A percentile compares a stretch with the other conserved stretches of the same genome.
These are phyloP conservation scores for Protonemura montana DNA, from an alignment of 2,888 invertebrate species.

Conservation along the genomic window DNA sequence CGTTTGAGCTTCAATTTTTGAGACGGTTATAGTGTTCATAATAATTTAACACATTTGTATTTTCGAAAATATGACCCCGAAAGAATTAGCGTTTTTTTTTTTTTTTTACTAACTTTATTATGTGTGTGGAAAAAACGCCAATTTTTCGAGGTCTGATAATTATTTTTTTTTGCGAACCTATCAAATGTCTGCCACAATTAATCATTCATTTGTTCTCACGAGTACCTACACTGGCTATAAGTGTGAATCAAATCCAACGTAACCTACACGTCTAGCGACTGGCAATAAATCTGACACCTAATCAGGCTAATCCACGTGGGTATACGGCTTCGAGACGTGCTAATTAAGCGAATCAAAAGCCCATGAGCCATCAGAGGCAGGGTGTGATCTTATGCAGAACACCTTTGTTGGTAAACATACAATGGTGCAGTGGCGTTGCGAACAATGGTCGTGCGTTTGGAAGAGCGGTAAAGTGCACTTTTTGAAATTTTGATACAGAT, in stretches of 20 bases:
- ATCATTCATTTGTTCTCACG: neutral
- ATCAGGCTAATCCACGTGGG: neutral
- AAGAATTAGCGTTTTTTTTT: too few relatives aligned
- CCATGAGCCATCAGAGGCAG: neutral
- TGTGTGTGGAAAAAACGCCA: too few relatives aligned
- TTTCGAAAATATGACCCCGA: too few relatives aligned
- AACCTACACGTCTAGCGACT: neutral
- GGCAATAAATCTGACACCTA: constrained; percentile 1
- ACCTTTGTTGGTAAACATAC: neutral
- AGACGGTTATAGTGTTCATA: too few relatives aligned
- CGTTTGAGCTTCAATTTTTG: too few relatives aligned
- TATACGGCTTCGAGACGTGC: neutral
- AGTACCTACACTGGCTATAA: neutral
- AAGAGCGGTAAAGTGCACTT: too few relatives aligned
- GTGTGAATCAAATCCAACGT: neutral
- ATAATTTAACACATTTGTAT: too few relatives aligned
- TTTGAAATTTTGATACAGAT: too few relatives aligned
- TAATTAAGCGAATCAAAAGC: neutral
- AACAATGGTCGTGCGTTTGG: too few relatives aligned
- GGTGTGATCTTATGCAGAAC: neutral
- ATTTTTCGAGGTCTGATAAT: too few relatives aligned
- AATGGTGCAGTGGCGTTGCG: too few relatives aligned
- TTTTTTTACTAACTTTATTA: too few relatives aligned
- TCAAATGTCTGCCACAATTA: neutral
- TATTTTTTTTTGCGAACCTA: neutral